Evolutionary conservation across 1,140 invertebrate genomes (phyloP).

Genomic region (Acromyrmex echinatior): DNA sequence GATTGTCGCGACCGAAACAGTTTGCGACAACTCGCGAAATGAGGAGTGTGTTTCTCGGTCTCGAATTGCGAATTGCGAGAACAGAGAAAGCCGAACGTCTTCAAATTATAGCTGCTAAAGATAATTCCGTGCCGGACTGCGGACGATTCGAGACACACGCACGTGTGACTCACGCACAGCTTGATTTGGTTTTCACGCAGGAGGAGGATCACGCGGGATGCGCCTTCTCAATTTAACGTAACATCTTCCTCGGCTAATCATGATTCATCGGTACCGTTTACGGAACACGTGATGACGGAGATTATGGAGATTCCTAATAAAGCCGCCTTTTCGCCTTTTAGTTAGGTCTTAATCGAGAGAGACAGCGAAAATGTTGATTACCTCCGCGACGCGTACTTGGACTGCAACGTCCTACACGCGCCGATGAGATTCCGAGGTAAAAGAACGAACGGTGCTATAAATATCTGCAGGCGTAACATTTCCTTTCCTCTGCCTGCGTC

Average conservation of each 20-base stretch:
- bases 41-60: not conserved
- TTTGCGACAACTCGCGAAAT: not conserved
- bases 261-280: slow-evolving; percentile 76
- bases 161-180: slow-evolving; percentile 72
- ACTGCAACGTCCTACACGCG: slow-evolving; percentile 24
- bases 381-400: not conserved
- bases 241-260: slow-evolving; percentile 75
- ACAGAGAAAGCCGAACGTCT: not conserved
- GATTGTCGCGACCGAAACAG: not conserved
- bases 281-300: not conserved
- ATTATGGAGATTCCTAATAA: slow-evolving; percentile 51
- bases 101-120: not conserved
- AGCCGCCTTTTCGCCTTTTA: slow-evolving; percentile 19
- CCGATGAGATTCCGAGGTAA: slow-evolving; percentile 25
- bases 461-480: slow-evolving; percentile 47
- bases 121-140: not conserved
- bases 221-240: slow-evolving; percentile 74
- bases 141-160: slow-evolving; percentile 39
- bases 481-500: slow-evolving; percentile 10
- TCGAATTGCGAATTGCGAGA: not conserved
- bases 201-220: slow-evolving; percentile 54
- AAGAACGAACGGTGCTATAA: slow-evolving; percentile 48
- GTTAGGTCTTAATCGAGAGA: slow-evolving; percentile 20
- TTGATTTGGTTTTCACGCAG: slow-evolving; percentile 73
- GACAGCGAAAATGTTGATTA: not conserved